Evolutionary conservation across 2,888 invertebrate species (phyloP).

Genomic region (Amphiduros pacificus): DNA sequence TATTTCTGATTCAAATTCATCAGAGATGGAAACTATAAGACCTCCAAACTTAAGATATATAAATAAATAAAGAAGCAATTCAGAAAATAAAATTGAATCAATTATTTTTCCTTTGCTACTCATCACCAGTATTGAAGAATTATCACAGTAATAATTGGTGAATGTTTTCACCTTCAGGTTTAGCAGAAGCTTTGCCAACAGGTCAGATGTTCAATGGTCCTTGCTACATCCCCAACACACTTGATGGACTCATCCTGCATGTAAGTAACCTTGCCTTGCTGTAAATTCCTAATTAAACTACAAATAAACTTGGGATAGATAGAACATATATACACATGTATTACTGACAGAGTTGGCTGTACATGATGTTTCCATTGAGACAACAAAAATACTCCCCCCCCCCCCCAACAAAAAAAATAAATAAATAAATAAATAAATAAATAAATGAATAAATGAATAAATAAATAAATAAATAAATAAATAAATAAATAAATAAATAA

Average conservation of each 20-base stretch:
- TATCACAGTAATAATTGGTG: neutral
- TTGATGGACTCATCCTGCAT: too few relatives aligned
- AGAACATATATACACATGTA: too few relatives aligned
- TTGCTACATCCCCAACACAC: conserved; percentile 65
- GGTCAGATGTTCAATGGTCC: conserved; percentile 66
- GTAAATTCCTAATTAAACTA: too few relatives aligned
- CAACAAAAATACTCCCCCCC: neutral
- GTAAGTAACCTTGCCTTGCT: neutral
- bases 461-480: neutral
- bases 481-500: neutral
- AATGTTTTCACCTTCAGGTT: conserved; percentile 31
- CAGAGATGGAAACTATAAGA: too few relatives aligned
- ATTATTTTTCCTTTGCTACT: too few relatives aligned
- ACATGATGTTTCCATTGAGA: too few relatives aligned
- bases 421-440: neutral
- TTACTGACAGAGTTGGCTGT: too few relatives aligned
- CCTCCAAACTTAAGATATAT: too few relatives aligned
- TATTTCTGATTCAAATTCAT: neutral
- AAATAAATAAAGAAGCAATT: too few relatives aligned
- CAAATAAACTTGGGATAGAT: too few relatives aligned
- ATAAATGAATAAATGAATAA: neutral
- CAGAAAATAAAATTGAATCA: too few relatives aligned
- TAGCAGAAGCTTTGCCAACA: conserved; percentile 65
- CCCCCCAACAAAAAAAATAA: too few relatives aligned
- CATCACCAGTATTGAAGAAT: neutral